Evolutionary conservation across 2,797 vertebrate species (phyloP).

Genomic region (Rhabdomys pumilio): DNA sequence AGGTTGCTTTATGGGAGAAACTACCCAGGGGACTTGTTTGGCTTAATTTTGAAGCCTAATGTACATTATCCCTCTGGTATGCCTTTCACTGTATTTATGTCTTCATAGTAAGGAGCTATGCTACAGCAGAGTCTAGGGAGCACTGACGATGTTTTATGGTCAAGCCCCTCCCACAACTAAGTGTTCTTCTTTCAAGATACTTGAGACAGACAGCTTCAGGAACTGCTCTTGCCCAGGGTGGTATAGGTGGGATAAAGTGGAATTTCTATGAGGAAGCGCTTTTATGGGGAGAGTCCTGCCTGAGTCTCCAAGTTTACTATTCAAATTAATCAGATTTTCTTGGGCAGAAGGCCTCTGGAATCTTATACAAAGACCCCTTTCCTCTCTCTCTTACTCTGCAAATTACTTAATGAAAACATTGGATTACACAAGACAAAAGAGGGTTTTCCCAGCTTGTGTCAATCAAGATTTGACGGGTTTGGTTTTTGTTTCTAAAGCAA

Average conservation of each 20-base stretch:
- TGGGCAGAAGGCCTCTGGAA: conserved; percentile 63
- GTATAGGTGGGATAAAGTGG: neutral
- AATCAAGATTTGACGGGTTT: conserved; percentile 64
- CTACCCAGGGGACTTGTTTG: neutral
- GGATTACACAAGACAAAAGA: conserved; percentile 74
- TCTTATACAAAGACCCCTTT: conserved; percentile 66
- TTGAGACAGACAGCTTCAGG: neutral
- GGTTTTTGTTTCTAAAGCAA: conserved; percentile 68
- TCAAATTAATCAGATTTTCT: conserved; percentile 73
- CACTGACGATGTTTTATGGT: neutral
- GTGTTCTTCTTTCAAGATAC: conserved; percentile 38
- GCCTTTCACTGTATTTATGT: conserved; percentile 5
- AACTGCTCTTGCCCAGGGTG: neutral
- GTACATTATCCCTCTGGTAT: neutral
- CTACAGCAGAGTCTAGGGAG: neutral
- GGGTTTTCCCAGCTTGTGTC: conserved; percentile 13
- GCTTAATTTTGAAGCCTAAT: conserved; percentile 51
- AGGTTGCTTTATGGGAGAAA: conserved; percentile 11
- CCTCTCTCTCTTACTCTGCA: conserved; percentile 44
- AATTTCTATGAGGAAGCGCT: conserved; percentile 63
- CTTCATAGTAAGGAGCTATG: conserved; percentile 11
- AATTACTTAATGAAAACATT: conserved; percentile 73
- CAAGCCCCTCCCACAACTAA: neutral
- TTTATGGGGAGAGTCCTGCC: conserved; percentile 17
- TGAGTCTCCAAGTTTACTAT: neutral